Conservation (phyloP, 2,113 vertebrate species). For the Amphilophus citrinellus region DNA sequence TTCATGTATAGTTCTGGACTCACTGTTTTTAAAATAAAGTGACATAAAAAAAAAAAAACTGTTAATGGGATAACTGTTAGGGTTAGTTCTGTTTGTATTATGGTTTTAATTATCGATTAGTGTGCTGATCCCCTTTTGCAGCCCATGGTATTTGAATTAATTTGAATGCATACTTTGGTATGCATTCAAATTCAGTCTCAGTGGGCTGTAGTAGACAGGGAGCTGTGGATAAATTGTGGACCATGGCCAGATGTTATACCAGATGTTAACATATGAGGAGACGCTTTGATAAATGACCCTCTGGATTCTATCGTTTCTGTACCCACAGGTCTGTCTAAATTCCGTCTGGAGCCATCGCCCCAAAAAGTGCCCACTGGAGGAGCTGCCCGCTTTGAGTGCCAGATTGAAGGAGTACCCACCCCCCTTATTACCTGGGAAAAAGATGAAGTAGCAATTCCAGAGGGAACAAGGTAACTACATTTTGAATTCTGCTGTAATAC, state of each 20-base stretch:
- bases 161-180: neutral
- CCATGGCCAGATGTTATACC: neutral
- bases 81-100: neutral
- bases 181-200: neutral
- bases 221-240: neutral
- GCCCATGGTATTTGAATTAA: neutral
- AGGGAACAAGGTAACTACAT: constrained; percentile 84
- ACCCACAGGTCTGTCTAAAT: constrained; percentile 84
- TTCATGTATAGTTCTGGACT: neutral
- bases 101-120: neutral
- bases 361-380: constrained; percentile 86
- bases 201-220: neutral
- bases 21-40: too few species aligned
- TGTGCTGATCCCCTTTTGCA: neutral
- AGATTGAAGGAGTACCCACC: constrained; percentile 88
- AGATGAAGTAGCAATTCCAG: constrained; percentile 81
- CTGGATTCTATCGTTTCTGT: constrained; percentile 9
- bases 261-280: neutral
- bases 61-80: neutral
- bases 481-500: neutral
- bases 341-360: constrained; percentile 87
- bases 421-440: constrained; percentile 94
- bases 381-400: constrained; percentile 91
- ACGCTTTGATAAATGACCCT: neutral
- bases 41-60: neutral